Evolutionary conservation across 1,140 invertebrate genomes (phyloP).

Genomic region (Penaeus vannamei): DNA sequence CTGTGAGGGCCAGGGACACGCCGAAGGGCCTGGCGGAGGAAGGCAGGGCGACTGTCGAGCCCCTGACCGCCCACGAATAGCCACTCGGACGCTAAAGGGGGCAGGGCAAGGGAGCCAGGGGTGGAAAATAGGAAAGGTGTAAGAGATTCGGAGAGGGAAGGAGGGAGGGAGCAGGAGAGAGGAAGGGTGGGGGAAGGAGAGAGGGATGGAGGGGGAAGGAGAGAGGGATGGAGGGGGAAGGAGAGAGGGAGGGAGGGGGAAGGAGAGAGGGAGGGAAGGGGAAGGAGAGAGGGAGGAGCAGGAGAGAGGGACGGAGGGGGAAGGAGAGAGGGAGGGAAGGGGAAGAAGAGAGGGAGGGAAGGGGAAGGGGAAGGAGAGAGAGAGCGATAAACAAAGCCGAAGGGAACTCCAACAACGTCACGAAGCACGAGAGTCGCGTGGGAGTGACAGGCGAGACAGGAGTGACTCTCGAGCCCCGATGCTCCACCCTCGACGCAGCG

Average conservation of each 20-base stretch:
- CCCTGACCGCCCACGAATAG: too few species aligned
- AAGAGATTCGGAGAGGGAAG: neutral
- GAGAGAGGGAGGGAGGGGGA: too few species aligned
- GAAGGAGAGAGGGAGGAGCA: neutral
- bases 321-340: neutral
- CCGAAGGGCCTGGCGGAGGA: neutral
- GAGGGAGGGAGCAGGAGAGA: neutral
- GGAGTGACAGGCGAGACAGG: too few species aligned
- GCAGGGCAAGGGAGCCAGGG: neutral
- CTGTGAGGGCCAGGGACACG: too few species aligned
- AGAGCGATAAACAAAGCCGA: too few species aligned
- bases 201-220: neutral
- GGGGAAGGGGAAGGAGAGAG: constrained; percentile 20
- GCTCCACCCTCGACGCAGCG: too few species aligned
- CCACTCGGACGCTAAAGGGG: neutral
- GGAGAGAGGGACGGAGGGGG: neutral
- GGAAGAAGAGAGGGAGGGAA: constrained; percentile 27
- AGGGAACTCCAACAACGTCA: too few species aligned
- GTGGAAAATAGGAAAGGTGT: neutral
- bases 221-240: too few species aligned
- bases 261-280: neutral
- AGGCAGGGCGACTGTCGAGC: neutral
- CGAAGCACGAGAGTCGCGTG: too few species aligned
- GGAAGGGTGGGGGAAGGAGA: neutral
- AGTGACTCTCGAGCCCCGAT: too few species aligned